Percentiles rank a stretch among this genome's conserved stretches.
These are phyloP conservation scores for Amaurobius ferox DNA, from an alignment of 2,888 invertebrate genomes.

Conservation along the genomic window DNA sequence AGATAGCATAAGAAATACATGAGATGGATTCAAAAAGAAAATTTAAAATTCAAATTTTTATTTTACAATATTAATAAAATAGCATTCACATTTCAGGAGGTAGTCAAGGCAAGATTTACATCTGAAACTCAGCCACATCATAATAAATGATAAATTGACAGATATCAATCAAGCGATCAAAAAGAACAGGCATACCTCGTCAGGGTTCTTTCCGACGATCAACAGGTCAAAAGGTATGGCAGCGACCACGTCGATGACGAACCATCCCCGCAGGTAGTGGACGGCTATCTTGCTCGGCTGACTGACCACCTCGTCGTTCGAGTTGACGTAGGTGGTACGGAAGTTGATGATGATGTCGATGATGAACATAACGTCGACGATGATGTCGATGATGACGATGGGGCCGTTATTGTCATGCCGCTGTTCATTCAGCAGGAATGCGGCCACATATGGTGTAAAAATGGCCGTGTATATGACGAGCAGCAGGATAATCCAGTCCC, in stretches of 20 bases:
- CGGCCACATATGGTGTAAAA: conserved; percentile 98
- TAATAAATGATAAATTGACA: not conserved
- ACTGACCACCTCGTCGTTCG: conserved; percentile 94
- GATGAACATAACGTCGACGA: conserved; percentile 98
- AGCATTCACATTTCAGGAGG: no score
- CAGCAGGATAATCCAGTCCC: conserved; percentile 98
- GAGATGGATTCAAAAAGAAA: no score
- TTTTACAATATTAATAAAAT: no score
- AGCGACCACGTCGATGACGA: conserved; percentile 97
- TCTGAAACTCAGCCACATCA: no score
- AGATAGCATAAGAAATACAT: no score
- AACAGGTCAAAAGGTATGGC: conserved; percentile 99
- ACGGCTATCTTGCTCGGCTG: conserved; percentile 98
- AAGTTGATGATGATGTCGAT: conserved; percentile 99
- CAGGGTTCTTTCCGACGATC: conserved; percentile 93
- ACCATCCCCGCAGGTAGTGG: conserved; percentile 98
- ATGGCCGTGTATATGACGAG: conserved; percentile 99
- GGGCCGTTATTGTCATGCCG: conserved; percentile 86
- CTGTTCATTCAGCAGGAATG: conserved; percentile 95
- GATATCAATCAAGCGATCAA: not conserved
- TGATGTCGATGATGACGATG: conserved; percentile 96
- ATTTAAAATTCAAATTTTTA: no score
- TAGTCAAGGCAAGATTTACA: no score
- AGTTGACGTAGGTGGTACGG: conserved; percentile 98
- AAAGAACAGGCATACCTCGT: conserved; percentile 92